These are phyloP conservation scores for Dicentrarchus labrax DNA, from an alignment of 2,113 vertebrate genomes.

Conservation along the genomic window DNA sequence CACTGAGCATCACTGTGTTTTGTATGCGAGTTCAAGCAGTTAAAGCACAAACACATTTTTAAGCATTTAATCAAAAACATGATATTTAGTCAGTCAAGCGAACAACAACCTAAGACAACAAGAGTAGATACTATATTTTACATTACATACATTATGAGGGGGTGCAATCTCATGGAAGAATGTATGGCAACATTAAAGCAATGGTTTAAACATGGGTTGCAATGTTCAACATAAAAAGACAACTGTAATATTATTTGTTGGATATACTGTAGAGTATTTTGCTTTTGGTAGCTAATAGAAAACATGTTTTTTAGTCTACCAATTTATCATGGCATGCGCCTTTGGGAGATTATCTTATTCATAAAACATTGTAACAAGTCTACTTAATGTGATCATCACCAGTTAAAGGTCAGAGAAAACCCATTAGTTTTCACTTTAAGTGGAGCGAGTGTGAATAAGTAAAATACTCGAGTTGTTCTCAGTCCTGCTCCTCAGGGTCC, in stretches of 20 bases:
- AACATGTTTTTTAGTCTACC: not conserved
- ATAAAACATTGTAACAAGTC: not conserved
- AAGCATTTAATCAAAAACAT: not conserved
- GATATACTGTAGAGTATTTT: no score
- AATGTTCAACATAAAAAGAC: not conserved
- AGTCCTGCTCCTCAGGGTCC: not conserved
- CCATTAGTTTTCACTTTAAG: not conserved
- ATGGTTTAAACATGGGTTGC: not conserved
- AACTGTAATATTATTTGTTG: not conserved
- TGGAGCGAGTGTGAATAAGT: conserved; percentile 1
- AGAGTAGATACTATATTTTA: not conserved
- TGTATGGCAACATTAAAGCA: not conserved
- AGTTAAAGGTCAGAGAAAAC: conserved; percentile 12
- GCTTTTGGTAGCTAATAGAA: not conserved
- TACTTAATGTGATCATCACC: conserved; percentile 18
- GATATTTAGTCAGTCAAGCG: not conserved
- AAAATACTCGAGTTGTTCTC: not conserved
- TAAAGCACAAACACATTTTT: not conserved
- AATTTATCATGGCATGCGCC: conserved; percentile 4
- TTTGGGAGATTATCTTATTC: conserved; percentile 3
- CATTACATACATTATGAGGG: not conserved
- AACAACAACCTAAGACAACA: not conserved
- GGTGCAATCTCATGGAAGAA: not conserved
- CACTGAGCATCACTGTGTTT: not conserved
- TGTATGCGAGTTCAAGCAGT: not conserved